Base-by-base conservation (phyloP, 1,140 invertebrate genomes). In the Conus ventricosus region DNA sequence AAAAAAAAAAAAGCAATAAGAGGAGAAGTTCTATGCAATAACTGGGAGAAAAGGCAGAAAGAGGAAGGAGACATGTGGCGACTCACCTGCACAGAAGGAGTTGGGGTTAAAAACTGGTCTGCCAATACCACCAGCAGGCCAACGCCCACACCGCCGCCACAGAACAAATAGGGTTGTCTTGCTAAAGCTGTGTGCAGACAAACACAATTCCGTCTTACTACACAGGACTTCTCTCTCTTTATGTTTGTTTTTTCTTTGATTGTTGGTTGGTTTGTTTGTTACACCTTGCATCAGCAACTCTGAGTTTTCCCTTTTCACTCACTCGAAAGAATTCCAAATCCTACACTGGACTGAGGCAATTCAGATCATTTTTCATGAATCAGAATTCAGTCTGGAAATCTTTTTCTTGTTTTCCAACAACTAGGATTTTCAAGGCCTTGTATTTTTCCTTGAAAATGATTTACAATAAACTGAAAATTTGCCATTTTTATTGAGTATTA, bases 81-180 rank as follows among this genome's bases (percentile, higher is more conserved):
- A 67, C 96, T 96, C 96, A 97, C 97, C 90, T 95, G 96, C 91
- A 97, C 94, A 87, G 97, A 96, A 55, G 97, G 97, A 94, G 96
- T 96, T 88, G 96, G 94, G 87, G 97, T 96, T 87, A 97, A 95
- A 82, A 96, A 96, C 91, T 96, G 97, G 94, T 97, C 97, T 88
- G 96, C 96, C 87, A 97, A 96, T 83, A 97, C 97, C 85, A 97
- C 96, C 80, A 96, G 94, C 87, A 97, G 96, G 83, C 97, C 97
- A 63, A 97, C 92, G 87, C 97, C 96, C 75, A 97, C 96, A 80
- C 97, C 97, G 91, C 97, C 94, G 51, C 96, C 97, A 91, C 97
- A 96, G 90, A 97, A 97, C 27, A 97, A 94, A 97, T 97, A 97
- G 15, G 97, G 97, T 89, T 97, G 96, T 93, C 97, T 97, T 91